Evolutionary conservation across 1,140 invertebrate genomes (phyloP), one percentile per base, ranked within the genome.

Genomic region (Eciton burchellii): DNA sequence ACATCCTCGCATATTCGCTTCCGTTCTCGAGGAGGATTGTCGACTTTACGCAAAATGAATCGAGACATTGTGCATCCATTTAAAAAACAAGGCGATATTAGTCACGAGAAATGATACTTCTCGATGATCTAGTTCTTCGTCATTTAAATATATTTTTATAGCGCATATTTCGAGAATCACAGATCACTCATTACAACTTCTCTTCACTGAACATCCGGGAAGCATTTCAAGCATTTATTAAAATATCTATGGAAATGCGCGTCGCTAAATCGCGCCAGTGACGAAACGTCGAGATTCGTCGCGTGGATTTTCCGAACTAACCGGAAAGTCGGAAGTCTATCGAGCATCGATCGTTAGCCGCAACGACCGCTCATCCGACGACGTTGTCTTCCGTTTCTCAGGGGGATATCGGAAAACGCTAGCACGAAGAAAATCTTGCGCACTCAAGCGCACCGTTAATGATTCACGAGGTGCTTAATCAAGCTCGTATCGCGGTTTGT

Each of bases 131-230:
- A 62, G 11, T 54, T 88, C 47, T 72, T 70, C 29, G 1, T 60
- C 26, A 6, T 60, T 71, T 54, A 26, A 16, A 11, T 84, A 4
- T 65, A 70, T 24, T 72, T 81, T 77, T 66, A 84, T 5, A 49
- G 2, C 1, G 60, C 19, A 71, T 26, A 3, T 52, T 56, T 84
- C 85, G 43, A 84, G 71, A 57, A 87, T 86, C 56, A 71, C 19
- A 1, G 54, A 71, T n/a, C 45, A 19, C 0, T 47, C 59, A 66
- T 74, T 35, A 35, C 26, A 60, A 71, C 41, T n/a, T n/a, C n/a
- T n/a, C n/a, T 52, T 52, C n/a, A 76, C 8, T 43, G 11, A 76
- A 74, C 12, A 63, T 62, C 26, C 43, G 57, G 19, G 19, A 74
- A 52, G 47, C 19, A 14, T 41, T 76, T 43, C 54, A 21, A 26